Base-by-base conservation (phyloP, 2,113 vertebrate genomes). In the Ochotona princeps region DNA sequence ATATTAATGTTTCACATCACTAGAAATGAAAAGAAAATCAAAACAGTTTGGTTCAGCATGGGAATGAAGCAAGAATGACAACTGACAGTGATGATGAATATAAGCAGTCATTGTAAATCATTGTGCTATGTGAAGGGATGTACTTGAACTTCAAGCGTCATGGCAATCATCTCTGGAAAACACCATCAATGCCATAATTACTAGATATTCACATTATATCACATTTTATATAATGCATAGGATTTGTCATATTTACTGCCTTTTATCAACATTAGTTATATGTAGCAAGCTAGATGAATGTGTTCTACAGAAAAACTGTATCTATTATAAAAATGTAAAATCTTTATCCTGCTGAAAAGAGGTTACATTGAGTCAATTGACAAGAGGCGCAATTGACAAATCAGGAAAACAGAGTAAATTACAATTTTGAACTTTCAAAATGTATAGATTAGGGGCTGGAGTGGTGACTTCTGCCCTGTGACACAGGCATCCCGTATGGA, bases 21-120 rank as follows among this genome's bases (percentile, higher is more conserved):
- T 85, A 90, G 61, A 84, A 96, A 87, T 92, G 7, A 4, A 23
- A 51, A 35, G n/a, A 60, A 84, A 94, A 74, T 91, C 3, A 35
- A 60, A 94, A 4, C 63, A 4, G 51, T 92, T 94, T 90, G 66
- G n/a, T 90, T 93, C 72, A 84, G 44, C 18, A 75, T 83, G 13
- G 78, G 47, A 91, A 11, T 70, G 54, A 85, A 92, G 13, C n/a
- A 87, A 57, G 11, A 92, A 60, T 69, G 60, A 51, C 25, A 80
- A 49, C 91, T 51, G 79, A 66, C 73, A 92, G 83, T 49, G 74
- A 81, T 89, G 74, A 95, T 88, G 75, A 92, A 70, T 96, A 49
- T 70, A 69, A n/a, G 23, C 5, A 83, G 17, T 74, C 79, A 92
- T 84, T 69, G 66, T 93, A 72, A 92, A 79, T 92, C 51, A 90